These are phyloP conservation scores for Vanessa atalanta DNA, from an alignment of 1,140 invertebrate species.

Conservation along the genomic window DNA sequence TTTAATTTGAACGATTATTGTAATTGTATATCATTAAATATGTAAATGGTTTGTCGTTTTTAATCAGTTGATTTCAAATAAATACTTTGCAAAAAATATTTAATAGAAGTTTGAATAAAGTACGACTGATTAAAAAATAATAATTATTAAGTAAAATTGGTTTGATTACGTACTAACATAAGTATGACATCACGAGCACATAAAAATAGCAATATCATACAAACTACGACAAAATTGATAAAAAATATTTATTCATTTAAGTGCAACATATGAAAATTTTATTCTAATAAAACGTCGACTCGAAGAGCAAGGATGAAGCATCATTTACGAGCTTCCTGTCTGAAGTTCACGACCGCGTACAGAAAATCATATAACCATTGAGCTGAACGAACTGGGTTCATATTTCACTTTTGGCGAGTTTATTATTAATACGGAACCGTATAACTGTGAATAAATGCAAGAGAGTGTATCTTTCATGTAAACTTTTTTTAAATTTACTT, in stretches of 20 bases:
- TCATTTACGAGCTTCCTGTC: conserved; percentile 29
- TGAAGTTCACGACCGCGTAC: conserved; percentile 32
- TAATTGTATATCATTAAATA: too few relatives aligned
- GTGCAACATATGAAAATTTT: conserved; percentile 26
- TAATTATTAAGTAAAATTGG: too few relatives aligned
- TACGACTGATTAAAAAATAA: too few relatives aligned
- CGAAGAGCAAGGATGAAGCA: conserved; percentile 19
- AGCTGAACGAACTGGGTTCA: conserved; percentile 12
- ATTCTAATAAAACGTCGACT: conserved; percentile 31
- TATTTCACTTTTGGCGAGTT: conserved; percentile 17
- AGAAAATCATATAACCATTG: conserved; percentile 30
- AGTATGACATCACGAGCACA: not conserved
- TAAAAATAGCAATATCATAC: not conserved
- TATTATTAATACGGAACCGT: conserved; percentile 21
- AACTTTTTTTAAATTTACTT: not conserved
- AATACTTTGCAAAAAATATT: too few relatives aligned
- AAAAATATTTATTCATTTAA: conserved; percentile 14
- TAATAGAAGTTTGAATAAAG: too few relatives aligned
- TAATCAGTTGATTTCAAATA: too few relatives aligned
- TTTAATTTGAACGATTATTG: too few relatives aligned
- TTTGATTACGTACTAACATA: too few relatives aligned
- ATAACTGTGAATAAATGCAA: conserved; percentile 13
- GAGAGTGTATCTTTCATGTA: not conserved
- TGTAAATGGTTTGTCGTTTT: too few relatives aligned
- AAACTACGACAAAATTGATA: not conserved